These are phyloP conservation scores for Melanotaenia nigrans DNA, from an alignment of 2,797 vertebrate species.

Conservation along the genomic window DNA sequence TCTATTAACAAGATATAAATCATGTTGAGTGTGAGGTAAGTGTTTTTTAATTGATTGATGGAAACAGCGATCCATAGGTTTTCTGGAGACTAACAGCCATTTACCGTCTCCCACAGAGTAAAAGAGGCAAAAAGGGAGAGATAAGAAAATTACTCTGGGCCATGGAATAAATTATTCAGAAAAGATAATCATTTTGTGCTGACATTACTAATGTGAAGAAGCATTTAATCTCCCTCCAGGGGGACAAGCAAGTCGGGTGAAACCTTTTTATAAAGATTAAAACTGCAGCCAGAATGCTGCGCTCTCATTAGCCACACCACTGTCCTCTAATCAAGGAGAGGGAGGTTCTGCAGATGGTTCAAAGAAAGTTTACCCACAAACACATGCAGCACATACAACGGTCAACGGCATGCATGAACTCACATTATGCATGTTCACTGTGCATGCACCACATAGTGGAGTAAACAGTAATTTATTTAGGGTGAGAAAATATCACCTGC, in stretches of 20 bases:
- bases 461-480: neutral
- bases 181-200: conserved; percentile 98
- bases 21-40: conserved; percentile 99
- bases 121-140: conserved; percentile 89
- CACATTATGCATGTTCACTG: neutral
- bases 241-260: conserved; percentile 72
- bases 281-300: conserved; percentile 66
- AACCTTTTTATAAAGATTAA: conserved; percentile 86
- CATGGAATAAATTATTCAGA: conserved; percentile 96
- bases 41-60: conserved; percentile 99
- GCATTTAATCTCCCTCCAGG: conserved; percentile 94
- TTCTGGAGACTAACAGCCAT: conserved; percentile 92
- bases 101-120: conserved; percentile 89
- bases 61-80: conserved; percentile 91
- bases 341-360: conserved; percentile 32
- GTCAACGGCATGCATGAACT: too few relatives aligned
- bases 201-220: conserved; percentile 99
- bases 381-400: neutral
- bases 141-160: conserved; percentile 91
- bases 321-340: conserved; percentile 67
- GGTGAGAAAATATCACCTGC: neutral
- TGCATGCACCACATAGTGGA: neutral
- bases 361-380: conserved; percentile 37
- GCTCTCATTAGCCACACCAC: conserved; percentile 65
- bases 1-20: conserved; percentile 99